These are phyloP conservation scores for Eupleurogrammus muticus DNA, from an alignment of 2,797 vertebrate species.

Conservation along the genomic window DNA sequence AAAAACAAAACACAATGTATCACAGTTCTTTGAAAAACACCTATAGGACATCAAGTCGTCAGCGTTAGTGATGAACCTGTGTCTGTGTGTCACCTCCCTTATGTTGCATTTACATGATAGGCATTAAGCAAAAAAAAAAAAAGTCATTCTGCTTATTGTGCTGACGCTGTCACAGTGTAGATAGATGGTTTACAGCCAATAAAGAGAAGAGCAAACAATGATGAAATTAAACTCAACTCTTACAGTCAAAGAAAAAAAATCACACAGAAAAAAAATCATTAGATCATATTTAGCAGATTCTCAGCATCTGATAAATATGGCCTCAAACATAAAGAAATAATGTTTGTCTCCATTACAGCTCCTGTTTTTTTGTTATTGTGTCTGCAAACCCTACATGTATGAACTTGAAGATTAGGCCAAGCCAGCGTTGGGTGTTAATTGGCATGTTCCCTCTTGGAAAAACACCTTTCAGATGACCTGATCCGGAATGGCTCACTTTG, in stretches of 20 bases:
- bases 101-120: conserved; percentile 71
- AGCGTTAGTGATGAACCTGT: conserved; percentile 68
- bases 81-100: conserved; percentile 73
- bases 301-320: not conserved
- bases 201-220: not conserved
- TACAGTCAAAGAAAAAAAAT: not conserved
- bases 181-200: conserved; percentile 14
- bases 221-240: not conserved
- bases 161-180: conserved; percentile 39
- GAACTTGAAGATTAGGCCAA: conserved; percentile 43
- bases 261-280: not conserved
- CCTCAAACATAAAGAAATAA: not conserved
- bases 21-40: conserved; percentile 64
- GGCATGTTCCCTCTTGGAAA: conserved; percentile 49
- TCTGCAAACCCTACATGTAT: conserved; percentile 39
- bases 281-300: conserved; percentile 1
- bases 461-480: conserved; percentile 44
- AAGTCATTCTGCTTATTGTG: conserved; percentile 58
- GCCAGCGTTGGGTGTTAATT: conserved; percentile 68
- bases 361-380: conserved; percentile 26
- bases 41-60: conserved; percentile 76
- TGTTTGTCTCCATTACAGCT: not conserved
- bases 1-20: conserved; percentile 56
- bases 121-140: conserved; percentile 66
- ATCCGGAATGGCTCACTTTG: conserved; percentile 13